Evolutionary conservation across 1,140 invertebrate genomes (phyloP), one percentile per base, ranked within the genome.

Genomic region (Globodera ellingtonae): DNA sequence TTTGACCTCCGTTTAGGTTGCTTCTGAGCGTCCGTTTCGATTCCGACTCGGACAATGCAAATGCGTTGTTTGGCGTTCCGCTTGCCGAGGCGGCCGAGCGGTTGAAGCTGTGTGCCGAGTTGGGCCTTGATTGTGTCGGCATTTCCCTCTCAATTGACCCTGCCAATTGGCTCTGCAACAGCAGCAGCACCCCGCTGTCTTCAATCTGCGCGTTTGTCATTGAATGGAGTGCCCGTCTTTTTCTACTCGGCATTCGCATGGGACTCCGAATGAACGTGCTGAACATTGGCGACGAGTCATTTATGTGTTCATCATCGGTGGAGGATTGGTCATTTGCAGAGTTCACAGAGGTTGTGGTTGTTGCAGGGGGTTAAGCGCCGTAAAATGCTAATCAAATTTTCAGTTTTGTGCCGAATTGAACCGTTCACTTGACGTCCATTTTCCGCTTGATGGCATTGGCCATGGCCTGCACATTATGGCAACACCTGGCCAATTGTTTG

Each of bases 401-500:
- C 75, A 70, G 92, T 93, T 94, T 83, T 92, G 94, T 2, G 90
- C 91, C 62, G 89, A 93, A 47, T 90, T 94, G 21, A 95, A 95
- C 86, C 83, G 86, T 24, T 93, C 95, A 8, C 89, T 98, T 77
- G 93, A 95, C 79, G 91, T 92, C 72, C 93, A 93, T 87, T 98
- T 98, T 90, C 93, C 94, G 15, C 50, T 59, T 24, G 92, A 93
- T 77, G 67, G 73, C 10, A 66, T 59, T 62, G 67, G 67, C 70
- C 89, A 88, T 90, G 92, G 92, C 59, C 92, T 98, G 46, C 91
- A 93, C 18, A 93, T 98, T 72, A 97, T 98, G 86, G 85, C 89
- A 73, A 96, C 98, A 90, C 96, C 96, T 6, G 96, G 96, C n/a
- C 92, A 95, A 5, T 98, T 94, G 90, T 97, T 95, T 90, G 94